Evolutionary conservation across 1,140 invertebrate species (phyloP), one percentile per base, ranked within the genome.

Genomic region (Musca domestica): DNA sequence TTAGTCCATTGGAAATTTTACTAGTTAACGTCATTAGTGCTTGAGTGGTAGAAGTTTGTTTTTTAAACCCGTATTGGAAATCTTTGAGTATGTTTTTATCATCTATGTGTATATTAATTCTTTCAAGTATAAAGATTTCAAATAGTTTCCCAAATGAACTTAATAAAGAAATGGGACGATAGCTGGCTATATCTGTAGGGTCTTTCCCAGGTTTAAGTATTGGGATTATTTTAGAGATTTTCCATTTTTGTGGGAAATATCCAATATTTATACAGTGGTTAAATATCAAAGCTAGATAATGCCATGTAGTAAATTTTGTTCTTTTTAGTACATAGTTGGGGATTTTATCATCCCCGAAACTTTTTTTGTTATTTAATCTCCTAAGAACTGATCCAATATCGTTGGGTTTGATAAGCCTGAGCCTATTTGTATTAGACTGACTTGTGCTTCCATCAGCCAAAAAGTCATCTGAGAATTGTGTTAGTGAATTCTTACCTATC

Each of bases 221-320:
- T 20, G 51, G 51, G 5, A 25, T 22, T 20, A 54, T 20, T 54
- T 23, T 12, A 54, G 51, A 20, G 3, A 23, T 22, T 15, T 54
- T 54, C 51, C 51, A 54, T 54, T 20, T 20, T 20, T 20, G 10
- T 6, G 51, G 51, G 51, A 23, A 54, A 22, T 54, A 54, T 22
- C 51, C 51, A 54, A 54, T 25, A 54, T 54, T 54, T 22, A 54
- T 12, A 20, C 51, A 54, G 20, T 54, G 51, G 51, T 54, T 54
- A 20, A 54, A 54, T 23, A 54, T 9, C 5, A 25, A 23, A 12
- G 51, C 20, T 22, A 54, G 15, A 54, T 9, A 23, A 12, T 54
- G 19, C 51, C 51, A 54, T 12, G 51, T 30, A 4, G 27, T 30
- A 30, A 30, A 30, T 4, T 30, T 30, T 3, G 27, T 30, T 30